These are phyloP conservation scores for Apamea crenata DNA, from an alignment of 2,888 invertebrate genomes.

Conservation along the genomic window DNA sequence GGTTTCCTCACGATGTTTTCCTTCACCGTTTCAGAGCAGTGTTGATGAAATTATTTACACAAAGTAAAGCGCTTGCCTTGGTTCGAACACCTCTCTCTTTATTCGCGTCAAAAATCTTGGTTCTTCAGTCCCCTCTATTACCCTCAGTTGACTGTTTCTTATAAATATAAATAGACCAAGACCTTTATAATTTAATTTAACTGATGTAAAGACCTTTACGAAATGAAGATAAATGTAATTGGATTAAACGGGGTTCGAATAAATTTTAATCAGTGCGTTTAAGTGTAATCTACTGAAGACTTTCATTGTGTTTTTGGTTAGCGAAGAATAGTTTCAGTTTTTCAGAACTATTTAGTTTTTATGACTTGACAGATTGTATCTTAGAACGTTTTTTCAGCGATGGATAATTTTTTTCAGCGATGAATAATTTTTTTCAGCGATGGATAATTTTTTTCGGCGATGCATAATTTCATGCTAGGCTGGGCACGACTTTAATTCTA, in stretches of 20 bases:
- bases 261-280: conserved; percentile 51
- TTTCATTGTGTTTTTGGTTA: conserved; percentile 23
- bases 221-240: conserved; percentile 52
- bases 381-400: conserved; percentile 13
- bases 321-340: conserved; percentile 16
- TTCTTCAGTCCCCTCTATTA: neutral
- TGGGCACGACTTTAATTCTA: neutral
- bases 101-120: neutral
- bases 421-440: conserved; percentile 12
- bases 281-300: conserved; percentile 42
- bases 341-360: conserved; percentile 16
- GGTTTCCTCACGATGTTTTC: no score
- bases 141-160: neutral
- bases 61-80: neutral
- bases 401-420: conserved; percentile 12
- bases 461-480: conserved; percentile 3
- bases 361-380: neutral
- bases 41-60: neutral
- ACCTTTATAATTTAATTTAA: conserved; percentile 34
- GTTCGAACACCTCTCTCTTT: neutral
- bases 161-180: conserved; percentile 15
- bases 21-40: no score
- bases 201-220: conserved; percentile 24
- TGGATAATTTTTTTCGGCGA: conserved; percentile 12
- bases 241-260: conserved; percentile 36